These are phyloP conservation scores for Resseliella maxima DNA, from an alignment of 2,888 invertebrate genomes.

Conservation along the genomic window DNA sequence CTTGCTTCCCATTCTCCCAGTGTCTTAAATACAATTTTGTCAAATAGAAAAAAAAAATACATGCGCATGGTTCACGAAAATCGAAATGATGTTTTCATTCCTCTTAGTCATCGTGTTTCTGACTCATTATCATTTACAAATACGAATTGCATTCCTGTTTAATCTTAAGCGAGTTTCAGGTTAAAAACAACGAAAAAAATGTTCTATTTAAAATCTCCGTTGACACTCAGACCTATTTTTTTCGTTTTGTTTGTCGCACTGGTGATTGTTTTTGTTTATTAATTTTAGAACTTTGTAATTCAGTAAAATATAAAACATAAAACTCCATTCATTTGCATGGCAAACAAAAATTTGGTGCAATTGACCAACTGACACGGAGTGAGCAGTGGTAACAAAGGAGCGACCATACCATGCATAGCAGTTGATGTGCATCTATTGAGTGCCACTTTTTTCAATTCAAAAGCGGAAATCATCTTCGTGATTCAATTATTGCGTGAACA, in stretches of 20 bases:
- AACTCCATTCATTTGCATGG: no score
- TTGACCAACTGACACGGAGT: neutral
- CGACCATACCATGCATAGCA: neutral
- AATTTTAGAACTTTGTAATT: neutral
- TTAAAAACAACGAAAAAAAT: neutral
- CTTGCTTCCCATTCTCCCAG: neutral
- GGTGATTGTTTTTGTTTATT: neutral
- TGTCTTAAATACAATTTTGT: neutral
- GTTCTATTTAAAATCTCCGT: neutral
- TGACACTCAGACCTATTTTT: neutral
- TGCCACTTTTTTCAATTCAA: neutral
- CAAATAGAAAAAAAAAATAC: no score
- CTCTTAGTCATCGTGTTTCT: neutral
- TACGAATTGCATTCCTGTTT: neutral
- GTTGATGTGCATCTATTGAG: neutral
- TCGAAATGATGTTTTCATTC: neutral
- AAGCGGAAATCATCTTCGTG: slow-evolving; percentile 7
- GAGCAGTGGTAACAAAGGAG: neutral
- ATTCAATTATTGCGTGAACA: slow-evolving; percentile 17
- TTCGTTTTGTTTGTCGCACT: neutral
- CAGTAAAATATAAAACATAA: no score
- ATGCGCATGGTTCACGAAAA: neutral
- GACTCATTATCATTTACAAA: neutral
- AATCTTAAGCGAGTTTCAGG: neutral
- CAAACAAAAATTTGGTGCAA: no score